Conservation (phyloP, 2,797 vertebrate genomes). For the Cirrhinus molitorella region DNA sequence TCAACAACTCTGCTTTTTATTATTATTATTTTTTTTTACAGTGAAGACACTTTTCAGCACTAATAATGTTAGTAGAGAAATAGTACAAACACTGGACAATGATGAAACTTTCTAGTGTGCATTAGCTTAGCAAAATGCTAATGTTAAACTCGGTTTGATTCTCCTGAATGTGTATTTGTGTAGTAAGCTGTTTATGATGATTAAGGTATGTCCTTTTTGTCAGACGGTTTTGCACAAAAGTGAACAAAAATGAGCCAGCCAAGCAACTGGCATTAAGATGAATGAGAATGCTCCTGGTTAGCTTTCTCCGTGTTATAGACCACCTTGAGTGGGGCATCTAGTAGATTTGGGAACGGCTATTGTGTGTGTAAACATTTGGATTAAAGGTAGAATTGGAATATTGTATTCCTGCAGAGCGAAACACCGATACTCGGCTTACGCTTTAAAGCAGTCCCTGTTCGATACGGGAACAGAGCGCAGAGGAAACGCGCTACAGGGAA, state of each 20-base stretch:
- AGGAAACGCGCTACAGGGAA: slow-evolving; percentile 48
- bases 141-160: background rate
- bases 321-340: background rate
- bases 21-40: too few species aligned
- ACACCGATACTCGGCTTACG: slow-evolving; percentile 24
- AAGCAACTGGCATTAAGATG: background rate
- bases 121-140: background rate
- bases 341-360: background rate
- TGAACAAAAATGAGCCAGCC: background rate
- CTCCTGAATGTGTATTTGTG: background rate
- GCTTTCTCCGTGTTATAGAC: background rate
- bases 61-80: background rate
- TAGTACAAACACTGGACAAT: background rate
- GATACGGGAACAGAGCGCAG: background rate
- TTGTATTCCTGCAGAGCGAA: slow-evolving; percentile 38
- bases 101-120: background rate
- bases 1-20: too few species aligned
- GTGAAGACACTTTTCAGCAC: too few species aligned
- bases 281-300: background rate
- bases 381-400: slow-evolving; percentile 22
- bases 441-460: slow-evolving; percentile 53
- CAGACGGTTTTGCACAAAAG: background rate
- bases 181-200: background rate
- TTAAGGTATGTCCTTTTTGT: background rate
- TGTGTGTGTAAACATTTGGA: slow-evolving; percentile 11